A percentile compares a stretch with the other conserved stretches of the same genome.
Conservation (phyloP, 2,113 vertebrate genomes). For the Mystacornis crossleyi region DNA sequence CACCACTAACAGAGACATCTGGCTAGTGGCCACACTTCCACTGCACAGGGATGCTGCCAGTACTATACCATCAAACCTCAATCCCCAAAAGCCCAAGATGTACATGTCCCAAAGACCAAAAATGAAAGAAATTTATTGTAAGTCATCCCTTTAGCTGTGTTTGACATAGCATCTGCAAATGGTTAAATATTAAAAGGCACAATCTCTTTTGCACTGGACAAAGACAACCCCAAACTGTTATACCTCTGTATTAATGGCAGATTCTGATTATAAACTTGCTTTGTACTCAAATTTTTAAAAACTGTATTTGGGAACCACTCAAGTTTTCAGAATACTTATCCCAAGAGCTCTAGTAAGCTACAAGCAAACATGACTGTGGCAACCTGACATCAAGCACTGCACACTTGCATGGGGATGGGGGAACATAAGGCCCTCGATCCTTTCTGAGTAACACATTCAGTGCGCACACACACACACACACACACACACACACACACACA, state of each 20-base stretch:
- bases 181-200: background rate
- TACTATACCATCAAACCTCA: background rate
- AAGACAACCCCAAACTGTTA: background rate
- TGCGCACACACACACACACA: background rate
- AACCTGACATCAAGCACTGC: background rate
- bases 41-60: background rate
- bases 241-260: background rate
- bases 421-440: background rate
- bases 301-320: background rate
- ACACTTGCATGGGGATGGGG: background rate
- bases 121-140: background rate
- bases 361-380: background rate
- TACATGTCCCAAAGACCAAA: background rate
- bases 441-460: background rate
- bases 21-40: background rate
- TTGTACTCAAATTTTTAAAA: background rate
- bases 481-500: background rate
- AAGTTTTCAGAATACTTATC: background rate
- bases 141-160: background rate
- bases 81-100: background rate
- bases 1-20: background rate
- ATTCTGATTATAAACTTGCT: background rate
- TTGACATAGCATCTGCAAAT: background rate
- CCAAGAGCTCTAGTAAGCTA: background rate
- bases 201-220: background rate